Base-by-base conservation (phyloP, 1,140 invertebrate genomes). In the Druon quercuslanigerum region DNA sequence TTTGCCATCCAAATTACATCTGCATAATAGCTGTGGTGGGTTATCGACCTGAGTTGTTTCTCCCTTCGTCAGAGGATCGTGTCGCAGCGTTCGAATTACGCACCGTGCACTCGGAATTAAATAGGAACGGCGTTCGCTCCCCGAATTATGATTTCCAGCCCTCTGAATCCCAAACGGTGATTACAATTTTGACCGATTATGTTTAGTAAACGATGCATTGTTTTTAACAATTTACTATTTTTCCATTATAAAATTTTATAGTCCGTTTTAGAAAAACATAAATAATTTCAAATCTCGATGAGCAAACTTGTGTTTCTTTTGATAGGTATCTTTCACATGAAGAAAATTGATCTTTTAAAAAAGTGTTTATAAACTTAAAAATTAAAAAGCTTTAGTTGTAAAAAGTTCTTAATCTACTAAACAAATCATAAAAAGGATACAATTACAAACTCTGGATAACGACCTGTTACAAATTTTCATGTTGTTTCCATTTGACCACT, bases 1-100 rank as follows among this genome's bases (percentile, higher is more conserved):
- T 87, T 87, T 87, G 85, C 86, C 82, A 80, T 84, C 83, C 80
- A 87, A 87, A 87, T 87, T 87, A 87, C 86, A 87, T 87, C 86
- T 85, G 86, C 86, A 87, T 87, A 87, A 87, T 87, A 87, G 86
- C 82, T 83, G 83, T 80, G 86, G 83, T 84, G 78, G 80, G 83
- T 72, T 87, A 87, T 87, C 86, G 86, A 87, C 85, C 86, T 74
- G 80, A 85, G 83, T 73, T 19, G 33, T 20, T 57, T 79, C 84
- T 87, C 86, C 84, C 84, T 82, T 85, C 84, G 80, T 87, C 86
- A 84, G 81, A 74, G 81, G 19, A 20, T 54, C 51, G 12, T 54
- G 51, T 54, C 11, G 19, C 19, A 25, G 20, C 56, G 56, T 60
- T 60, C 56, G 19, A 60, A 60, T 60, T 25, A 60, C 56, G 56